These are phyloP conservation scores for Gavialis gangeticus DNA, from an alignment of 2,113 vertebrate species.

Conservation along the genomic window DNA sequence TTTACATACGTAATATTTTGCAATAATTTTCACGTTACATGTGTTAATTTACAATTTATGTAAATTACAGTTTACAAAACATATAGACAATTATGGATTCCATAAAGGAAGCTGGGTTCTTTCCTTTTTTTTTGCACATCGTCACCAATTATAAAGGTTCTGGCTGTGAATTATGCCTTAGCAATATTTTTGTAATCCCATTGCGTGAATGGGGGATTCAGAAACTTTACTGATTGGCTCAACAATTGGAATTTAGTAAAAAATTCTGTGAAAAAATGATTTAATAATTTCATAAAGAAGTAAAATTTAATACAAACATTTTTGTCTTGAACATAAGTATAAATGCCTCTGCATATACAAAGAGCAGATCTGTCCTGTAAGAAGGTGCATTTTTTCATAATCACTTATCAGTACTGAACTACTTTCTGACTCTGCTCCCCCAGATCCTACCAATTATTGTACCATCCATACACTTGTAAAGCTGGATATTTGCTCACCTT, in stretches of 20 bases:
- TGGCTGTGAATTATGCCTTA: neutral
- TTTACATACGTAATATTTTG: neutral
- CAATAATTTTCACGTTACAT: neutral
- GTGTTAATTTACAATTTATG: neutral
- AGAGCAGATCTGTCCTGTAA: neutral
- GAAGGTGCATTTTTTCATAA: neutral
- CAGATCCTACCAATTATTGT: neutral
- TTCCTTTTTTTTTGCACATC: neutral
- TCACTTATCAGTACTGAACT: neutral
- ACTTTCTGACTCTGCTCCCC: neutral
- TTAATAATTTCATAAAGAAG: neutral
- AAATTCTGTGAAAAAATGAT: neutral
- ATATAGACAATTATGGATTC: neutral
- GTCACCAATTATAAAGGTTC: neutral
- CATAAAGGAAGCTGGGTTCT: neutral
- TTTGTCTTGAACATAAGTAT: neutral
- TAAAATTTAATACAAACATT: neutral
- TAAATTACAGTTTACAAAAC: neutral
- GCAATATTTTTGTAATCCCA: neutral
- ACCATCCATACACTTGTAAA: neutral
- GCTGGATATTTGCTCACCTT: too few species aligned
- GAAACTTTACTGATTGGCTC: neutral
- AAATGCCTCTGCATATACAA: neutral
- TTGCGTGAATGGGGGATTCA: neutral
- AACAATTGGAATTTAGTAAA: neutral